phyloP scores from a whole-genome alignment of 2,113 vertebrate genomes.

The Malurus alboscapulatus region DNA sequence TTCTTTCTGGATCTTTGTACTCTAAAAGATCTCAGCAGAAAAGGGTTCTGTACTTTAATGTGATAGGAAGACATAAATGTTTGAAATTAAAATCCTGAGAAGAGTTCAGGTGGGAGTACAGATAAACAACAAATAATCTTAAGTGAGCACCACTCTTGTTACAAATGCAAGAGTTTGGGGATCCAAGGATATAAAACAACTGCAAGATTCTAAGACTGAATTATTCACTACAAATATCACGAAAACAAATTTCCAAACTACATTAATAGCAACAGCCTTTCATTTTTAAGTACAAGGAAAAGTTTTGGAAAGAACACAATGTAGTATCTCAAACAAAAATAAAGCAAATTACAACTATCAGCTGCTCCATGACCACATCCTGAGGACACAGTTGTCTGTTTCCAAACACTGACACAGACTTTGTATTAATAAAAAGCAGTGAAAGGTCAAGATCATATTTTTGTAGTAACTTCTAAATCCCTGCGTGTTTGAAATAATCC shows the following conservation, averaged over 20 bases:
- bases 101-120: background rate
- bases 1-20: background rate
- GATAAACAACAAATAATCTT: background rate
- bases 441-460: slow-evolving; percentile 69
- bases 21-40: background rate
- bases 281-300: slow-evolving; percentile 35
- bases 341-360: slow-evolving; percentile 50
- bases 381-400: slow-evolving; percentile 19
- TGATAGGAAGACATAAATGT: background rate
- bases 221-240: background rate
- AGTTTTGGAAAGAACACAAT: slow-evolving; percentile 25
- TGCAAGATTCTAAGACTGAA: background rate
- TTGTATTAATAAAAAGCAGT: slow-evolving; percentile 31
- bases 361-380: background rate
- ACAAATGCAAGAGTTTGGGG: background rate
- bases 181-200: background rate
- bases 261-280: background rate
- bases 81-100: background rate
- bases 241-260: background rate
- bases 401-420: slow-evolving; percentile 17
- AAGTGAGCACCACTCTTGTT: background rate
- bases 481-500: slow-evolving; percentile 49
- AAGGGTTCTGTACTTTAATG: background rate
- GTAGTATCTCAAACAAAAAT: slow-evolving; percentile 7
- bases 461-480: slow-evolving; percentile 69